phyloP scores from a whole-genome alignment of 2,113 vertebrate species.

The Amblyopsis rosae region DNA sequence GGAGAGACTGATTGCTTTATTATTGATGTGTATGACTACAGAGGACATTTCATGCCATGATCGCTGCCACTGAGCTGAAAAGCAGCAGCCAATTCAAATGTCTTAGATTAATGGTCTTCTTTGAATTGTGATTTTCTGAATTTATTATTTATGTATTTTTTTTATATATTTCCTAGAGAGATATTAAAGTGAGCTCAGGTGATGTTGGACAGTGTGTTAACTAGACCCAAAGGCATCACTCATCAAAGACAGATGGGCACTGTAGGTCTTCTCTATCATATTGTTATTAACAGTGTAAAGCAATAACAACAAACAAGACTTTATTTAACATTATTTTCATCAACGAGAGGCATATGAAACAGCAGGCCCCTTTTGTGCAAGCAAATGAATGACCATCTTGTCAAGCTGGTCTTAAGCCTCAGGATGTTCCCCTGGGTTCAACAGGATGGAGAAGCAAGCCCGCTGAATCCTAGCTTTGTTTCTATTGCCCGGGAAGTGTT shows the following conservation, averaged over 20 bases:
- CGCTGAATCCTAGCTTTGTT: constrained; percentile 73
- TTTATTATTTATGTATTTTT: not conserved
- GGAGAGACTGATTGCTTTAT: not conserved
- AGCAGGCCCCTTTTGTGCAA: not conserved
- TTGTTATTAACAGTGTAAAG: not conserved
- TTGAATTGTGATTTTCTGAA: constrained; percentile 2
- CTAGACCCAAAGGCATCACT: not conserved
- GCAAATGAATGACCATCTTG: constrained; percentile 10
- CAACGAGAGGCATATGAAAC: constrained; percentile 11
- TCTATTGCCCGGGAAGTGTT: constrained; percentile 66
- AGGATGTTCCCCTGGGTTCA: constrained; percentile 66
- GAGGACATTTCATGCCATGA: not conserved
- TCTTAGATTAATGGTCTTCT: constrained; percentile 8
- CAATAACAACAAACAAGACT: not conserved
- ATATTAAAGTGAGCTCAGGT: constrained; percentile 20
- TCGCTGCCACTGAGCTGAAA: not conserved
- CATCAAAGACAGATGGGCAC: not conserved
- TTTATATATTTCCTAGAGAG: constrained; percentile 25
- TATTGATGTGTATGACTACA: not conserved
- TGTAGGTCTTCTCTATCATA: not conserved
- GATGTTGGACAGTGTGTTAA: constrained; percentile 44
- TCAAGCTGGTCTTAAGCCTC: constrained; percentile 37
- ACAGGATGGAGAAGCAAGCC: constrained; percentile 41
- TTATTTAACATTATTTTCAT: not conserved
- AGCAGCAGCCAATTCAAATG: not conserved